Evolutionary conservation across 2,888 invertebrate genomes (phyloP).

Genomic region (Megastigmus dorsalis): DNA sequence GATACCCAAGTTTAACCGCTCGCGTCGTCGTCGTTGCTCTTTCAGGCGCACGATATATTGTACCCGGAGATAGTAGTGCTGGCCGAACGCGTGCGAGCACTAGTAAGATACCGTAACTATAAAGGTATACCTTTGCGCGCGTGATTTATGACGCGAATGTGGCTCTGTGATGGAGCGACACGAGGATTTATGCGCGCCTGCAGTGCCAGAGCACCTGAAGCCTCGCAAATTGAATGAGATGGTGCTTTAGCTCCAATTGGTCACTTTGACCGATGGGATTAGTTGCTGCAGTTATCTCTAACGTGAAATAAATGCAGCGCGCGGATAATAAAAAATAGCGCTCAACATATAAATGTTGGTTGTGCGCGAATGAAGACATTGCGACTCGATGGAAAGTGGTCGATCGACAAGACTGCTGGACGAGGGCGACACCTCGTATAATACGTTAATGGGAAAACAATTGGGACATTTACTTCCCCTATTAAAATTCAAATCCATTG

Average conservation of each 20-base stretch:
- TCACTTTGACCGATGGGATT: too few relatives aligned
- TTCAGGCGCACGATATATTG: background rate
- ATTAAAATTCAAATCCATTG: conserved; percentile 47
- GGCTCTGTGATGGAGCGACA: conserved; percentile 8
- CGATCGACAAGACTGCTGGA: conserved; percentile 18
- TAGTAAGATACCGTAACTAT: background rate
- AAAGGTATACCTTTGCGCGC: too few relatives aligned
- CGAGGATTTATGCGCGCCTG: background rate
- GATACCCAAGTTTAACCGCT: background rate
- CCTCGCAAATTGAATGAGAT: too few relatives aligned
- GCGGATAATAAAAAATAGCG: too few relatives aligned
- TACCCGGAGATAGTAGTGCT: background rate
- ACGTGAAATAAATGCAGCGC: too few relatives aligned
- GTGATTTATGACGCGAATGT: conserved; percentile 15
- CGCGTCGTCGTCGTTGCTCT: background rate
- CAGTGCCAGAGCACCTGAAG: too few relatives aligned
- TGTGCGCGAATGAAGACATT: conserved; percentile 6
- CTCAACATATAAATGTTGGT: too few relatives aligned
- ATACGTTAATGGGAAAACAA: conserved; percentile 43
- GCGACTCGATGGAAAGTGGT: conserved; percentile 26
- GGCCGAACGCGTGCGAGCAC: too few relatives aligned
- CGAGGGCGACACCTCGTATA: background rate
- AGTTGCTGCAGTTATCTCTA: too few relatives aligned
- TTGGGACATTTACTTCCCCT: conserved; percentile 33
- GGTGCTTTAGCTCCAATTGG: too few relatives aligned